phyloP scores from a whole-genome alignment of 2,113 vertebrate genomes.

The Dromaius novaehollandiae region DNA sequence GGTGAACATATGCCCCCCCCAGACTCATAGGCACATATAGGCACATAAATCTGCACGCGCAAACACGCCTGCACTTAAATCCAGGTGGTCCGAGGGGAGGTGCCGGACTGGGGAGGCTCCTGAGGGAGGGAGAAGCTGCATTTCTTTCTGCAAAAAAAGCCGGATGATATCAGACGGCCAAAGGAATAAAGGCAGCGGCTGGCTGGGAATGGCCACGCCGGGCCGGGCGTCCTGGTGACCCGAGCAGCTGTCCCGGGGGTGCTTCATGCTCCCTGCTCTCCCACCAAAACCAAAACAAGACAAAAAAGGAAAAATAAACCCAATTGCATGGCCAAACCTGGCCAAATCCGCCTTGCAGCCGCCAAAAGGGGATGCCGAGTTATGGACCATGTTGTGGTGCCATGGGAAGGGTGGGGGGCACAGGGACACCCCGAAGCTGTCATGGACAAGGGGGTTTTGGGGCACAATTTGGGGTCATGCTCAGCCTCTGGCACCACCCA shows the following conservation, averaged over 20 bases:
- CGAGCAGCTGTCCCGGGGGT: not conserved
- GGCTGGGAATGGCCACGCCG: not conserved
- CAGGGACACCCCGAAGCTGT: no score
- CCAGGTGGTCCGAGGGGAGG: fast-evolving
- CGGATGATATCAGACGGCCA: not conserved
- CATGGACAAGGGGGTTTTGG: no score
- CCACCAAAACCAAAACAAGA: not conserved
- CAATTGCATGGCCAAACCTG: not conserved
- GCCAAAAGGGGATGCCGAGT: not conserved
- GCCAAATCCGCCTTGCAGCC: not conserved
- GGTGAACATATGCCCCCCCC: fast-evolving
- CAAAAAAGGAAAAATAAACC: not conserved
- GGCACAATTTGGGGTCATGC: no score
- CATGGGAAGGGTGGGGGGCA: no score
- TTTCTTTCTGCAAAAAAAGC: not conserved
- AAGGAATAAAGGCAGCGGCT: not conserved
- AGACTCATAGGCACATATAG: fast-evolving
- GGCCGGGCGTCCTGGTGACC: not conserved
- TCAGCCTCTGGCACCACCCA: no score
- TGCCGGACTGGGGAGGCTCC: not conserved
- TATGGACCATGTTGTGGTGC: no score
- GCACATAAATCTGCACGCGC: not conserved
- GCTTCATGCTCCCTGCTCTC: not conserved
- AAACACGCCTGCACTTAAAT: not conserved
- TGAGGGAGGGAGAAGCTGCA: fast-evolving